Percentiles rank a stretch among this genome's conserved stretches.
Evolutionary conservation across 1,140 invertebrate genomes (phyloP).

Genomic region (Sminthurides bifidus): DNA sequence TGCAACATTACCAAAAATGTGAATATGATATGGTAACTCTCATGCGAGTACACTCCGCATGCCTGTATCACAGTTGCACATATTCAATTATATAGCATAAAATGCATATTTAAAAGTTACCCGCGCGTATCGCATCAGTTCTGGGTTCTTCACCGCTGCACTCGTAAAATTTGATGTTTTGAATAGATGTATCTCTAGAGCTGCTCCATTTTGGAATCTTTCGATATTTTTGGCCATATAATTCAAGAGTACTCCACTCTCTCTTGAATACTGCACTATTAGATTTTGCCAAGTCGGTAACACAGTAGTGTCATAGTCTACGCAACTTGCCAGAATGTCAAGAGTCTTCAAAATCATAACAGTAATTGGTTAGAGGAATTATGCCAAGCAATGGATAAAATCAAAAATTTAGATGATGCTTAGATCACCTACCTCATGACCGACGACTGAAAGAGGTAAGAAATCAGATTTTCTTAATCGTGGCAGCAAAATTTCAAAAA

Average conservation of each 20-base stretch:
- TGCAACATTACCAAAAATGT: background rate
- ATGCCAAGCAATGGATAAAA: no score
- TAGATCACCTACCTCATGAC: slow-evolving; percentile 20
- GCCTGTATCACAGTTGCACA: no score
- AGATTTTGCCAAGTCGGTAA: slow-evolving; percentile 20
- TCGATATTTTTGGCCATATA: slow-evolving; percentile 23
- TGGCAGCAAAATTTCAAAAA: slow-evolving; percentile 26
- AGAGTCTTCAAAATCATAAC: slow-evolving; percentile 9
- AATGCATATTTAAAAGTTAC: no score
- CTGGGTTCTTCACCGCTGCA: slow-evolving; percentile 26
- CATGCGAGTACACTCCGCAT: no score
- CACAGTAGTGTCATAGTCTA: slow-evolving; percentile 14
- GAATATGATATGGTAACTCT: background rate
- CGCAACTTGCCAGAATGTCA: slow-evolving; percentile 18
- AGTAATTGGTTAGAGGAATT: no score
- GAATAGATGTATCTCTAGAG: slow-evolving; percentile 21
- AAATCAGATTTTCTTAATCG: slow-evolving; percentile 22
- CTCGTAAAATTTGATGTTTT: slow-evolving; percentile 28
- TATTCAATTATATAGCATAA: no score
- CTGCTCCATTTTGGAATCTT: slow-evolving; percentile 7
- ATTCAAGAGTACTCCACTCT: slow-evolving; percentile 22
- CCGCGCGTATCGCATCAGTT: slow-evolving; percentile 23
- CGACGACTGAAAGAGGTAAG: slow-evolving; percentile 9
- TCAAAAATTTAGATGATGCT: no score
- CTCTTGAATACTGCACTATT: slow-evolving; percentile 15